Evolutionary conservation across 2,113 vertebrate genomes (phyloP).

Genomic region (Chinchilla lanigera): DNA sequence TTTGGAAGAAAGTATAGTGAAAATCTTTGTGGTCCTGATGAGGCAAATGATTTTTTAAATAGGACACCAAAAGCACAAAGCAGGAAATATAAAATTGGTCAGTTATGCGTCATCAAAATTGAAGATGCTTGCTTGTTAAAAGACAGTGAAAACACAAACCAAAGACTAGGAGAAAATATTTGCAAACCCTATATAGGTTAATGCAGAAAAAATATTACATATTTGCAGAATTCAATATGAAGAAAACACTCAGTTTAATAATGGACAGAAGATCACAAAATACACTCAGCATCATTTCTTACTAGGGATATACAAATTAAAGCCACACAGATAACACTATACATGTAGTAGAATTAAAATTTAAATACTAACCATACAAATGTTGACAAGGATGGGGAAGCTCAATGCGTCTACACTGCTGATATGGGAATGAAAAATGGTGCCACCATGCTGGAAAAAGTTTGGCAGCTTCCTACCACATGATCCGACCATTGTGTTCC

Average conservation of each 20-base stretch:
- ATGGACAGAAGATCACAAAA: not conserved
- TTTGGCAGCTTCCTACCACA: not conserved
- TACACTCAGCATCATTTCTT: not conserved
- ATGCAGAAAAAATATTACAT: not conserved
- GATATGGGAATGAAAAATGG: not conserved
- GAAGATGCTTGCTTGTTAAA: not conserved
- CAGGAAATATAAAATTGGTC: not conserved
- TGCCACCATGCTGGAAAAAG: not conserved
- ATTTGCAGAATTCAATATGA: not conserved
- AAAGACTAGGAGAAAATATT: not conserved
- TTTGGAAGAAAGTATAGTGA: not conserved
- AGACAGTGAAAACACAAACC: not conserved
- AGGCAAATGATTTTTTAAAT: not conserved
- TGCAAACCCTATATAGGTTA: not conserved
- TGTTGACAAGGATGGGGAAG: not conserved
- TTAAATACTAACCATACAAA: not conserved
- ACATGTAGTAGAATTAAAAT: not conserved
- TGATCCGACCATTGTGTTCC: not conserved
- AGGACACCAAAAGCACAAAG: not conserved
- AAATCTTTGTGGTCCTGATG: not conserved
- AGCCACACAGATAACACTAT: not conserved
- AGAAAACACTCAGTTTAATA: slow-evolving; percentile 2
- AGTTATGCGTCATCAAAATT: not conserved
- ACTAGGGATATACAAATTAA: not conserved
- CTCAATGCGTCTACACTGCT: not conserved